Evolutionary conservation across 1,140 invertebrate genomes (phyloP), one percentile per base, ranked within the genome.

Genomic region (Drosophila subpulchrella): DNA sequence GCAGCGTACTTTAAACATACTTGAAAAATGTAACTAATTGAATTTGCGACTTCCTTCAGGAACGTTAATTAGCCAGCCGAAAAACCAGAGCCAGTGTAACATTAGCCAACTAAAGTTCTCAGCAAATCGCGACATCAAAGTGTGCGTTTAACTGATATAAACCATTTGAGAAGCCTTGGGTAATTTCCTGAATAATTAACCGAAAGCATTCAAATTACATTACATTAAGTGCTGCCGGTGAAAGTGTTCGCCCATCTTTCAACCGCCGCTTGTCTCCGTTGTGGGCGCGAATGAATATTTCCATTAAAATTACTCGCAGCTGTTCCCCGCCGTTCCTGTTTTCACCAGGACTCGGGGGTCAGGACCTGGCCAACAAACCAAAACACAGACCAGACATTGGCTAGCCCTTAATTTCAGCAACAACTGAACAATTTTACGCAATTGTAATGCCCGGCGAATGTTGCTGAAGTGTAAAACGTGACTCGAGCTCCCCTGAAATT

Each of bases 391-490:
- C 67, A 70, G 67, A 56, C 68, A 57, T 38, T 62, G 68, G 50
- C 15, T 56, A 55, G 41, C 46, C 70, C 75, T 84, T 73, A 85
- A 84, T 81, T 77, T 75, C 46, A 54, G 15, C 54, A 71, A 55
- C 60, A 83, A 63, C 80, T 71, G 62, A 83, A 85, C 59, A 44
- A 81, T 81, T 86, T 85, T 81, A 85, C 68, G 78, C 82, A 70
- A 81, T 81, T 85, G 81, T 81, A 73, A 81, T 81, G 77, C 73
- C 72, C 77, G 65, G 56, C 17, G 55, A 65, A 78, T 85, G 74
- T 57, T 85, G 81, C 66, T 78, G 74, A 85, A 85, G 81, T 85
- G 82, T 75, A 75, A 85, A 86, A 86, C 81, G 82, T 81, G 81
- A 48, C 65, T 63, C 61, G 4, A 5, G 11, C 44, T 44, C 59